These are phyloP conservation scores for Coptodon rendalli DNA, from an alignment of 2,113 vertebrate species.

Conservation along the genomic window DNA sequence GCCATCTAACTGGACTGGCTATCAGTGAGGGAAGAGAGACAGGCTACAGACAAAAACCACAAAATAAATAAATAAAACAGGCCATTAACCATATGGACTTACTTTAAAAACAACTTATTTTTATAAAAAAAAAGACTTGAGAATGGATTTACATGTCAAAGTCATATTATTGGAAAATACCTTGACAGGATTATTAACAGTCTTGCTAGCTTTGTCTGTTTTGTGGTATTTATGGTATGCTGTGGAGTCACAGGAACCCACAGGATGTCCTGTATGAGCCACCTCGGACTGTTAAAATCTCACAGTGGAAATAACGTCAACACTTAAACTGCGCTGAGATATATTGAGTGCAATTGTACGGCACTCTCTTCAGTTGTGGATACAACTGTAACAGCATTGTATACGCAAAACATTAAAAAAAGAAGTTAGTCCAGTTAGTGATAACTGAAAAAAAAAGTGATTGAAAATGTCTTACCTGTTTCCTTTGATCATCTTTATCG, in stretches of 20 bases:
- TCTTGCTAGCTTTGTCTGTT: constrained; percentile 2
- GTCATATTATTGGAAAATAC: not conserved
- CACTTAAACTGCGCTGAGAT: not conserved
- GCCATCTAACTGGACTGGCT: not conserved
- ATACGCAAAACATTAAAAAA: not conserved
- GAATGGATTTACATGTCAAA: not conserved
- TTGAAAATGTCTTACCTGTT: constrained; percentile 72
- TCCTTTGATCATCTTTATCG: constrained; percentile 84
- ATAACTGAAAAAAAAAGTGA: not conserved
- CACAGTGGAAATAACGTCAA: not conserved
- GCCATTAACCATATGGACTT: not conserved
- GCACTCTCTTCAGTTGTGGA: not conserved
- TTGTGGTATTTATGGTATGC: constrained; percentile 18
- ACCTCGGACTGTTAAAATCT: not conserved
- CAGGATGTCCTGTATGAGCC: not conserved
- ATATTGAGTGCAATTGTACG: not conserved
- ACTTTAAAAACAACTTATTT: not conserved
- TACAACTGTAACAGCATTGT: not conserved
- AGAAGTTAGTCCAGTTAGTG: not conserved
- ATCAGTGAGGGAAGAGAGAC: not conserved
- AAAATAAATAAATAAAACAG: not conserved
- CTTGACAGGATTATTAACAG: not conserved
- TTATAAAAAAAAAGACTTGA: not conserved
- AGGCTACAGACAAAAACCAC: not conserved
- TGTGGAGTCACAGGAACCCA: not conserved